These are phyloP conservation scores for Colletes latitarsis DNA, from an alignment of 1,140 invertebrate genomes.

Conservation along the genomic window DNA sequence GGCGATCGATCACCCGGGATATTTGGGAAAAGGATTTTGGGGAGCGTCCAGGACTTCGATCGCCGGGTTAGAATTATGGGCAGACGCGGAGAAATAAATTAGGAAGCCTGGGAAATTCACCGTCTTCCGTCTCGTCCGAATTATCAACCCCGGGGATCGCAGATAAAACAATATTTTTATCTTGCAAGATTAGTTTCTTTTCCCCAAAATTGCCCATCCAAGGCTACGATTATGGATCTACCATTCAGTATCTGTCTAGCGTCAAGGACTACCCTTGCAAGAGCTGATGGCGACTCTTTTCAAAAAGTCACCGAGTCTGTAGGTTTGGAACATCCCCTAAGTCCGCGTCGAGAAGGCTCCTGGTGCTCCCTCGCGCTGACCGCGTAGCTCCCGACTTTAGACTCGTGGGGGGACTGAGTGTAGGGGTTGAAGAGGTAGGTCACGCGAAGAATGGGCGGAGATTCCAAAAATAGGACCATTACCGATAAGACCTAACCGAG, in stretches of 20 bases:
- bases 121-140: neutral
- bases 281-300: no score
- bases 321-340: no score
- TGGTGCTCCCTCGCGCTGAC: neutral
- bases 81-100: no score
- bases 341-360: no score
- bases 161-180: no score
- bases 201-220: no score
- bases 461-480: conserved; percentile 81
- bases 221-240: no score
- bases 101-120: neutral
- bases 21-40: neutral
- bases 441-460: conserved; percentile 80
- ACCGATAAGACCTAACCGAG: conserved; percentile 77
- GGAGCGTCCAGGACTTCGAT: neutral
- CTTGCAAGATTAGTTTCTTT: no score
- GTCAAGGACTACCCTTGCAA: no score
- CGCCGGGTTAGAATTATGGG: neutral
- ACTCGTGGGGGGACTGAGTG: conserved; percentile 17
- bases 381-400: conserved; percentile 7
- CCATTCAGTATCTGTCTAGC: no score
- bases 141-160: no score
- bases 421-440: conserved; percentile 68
- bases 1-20: neutral
- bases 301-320: no score